Percentiles rank a stretch among this genome's conserved stretches.
phyloP scores from a whole-genome alignment of 2,888 invertebrate genomes.

The Hyppa rectilinea region DNA sequence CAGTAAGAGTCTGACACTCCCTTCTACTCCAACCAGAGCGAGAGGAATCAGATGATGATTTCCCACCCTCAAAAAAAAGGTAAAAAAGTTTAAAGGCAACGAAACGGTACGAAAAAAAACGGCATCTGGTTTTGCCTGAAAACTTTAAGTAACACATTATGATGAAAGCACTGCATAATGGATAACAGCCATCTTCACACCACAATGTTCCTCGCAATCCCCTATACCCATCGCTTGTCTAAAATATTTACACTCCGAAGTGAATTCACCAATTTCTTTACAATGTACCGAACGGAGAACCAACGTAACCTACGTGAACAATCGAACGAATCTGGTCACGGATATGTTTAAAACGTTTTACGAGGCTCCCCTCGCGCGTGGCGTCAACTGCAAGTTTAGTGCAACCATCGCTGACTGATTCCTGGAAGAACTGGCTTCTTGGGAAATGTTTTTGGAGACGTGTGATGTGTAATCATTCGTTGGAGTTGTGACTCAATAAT shows the following conservation, averaged over 20 bases:
- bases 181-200: not conserved
- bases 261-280: conserved; percentile 31
- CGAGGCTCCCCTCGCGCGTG: conserved; percentile 30
- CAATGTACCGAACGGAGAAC: conserved; percentile 16
- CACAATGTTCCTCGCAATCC: not conserved
- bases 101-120: not conserved
- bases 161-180: not conserved
- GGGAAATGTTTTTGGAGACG: conserved; percentile 5
- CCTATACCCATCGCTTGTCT: not conserved
- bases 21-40: too few relatives aligned
- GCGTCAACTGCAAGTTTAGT: conserved; percentile 35
- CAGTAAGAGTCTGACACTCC: too few relatives aligned
- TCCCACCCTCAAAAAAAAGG: too few relatives aligned
- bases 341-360: conserved; percentile 56
- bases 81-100: too few relatives aligned
- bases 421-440: conserved; percentile 22
- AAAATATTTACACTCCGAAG: conserved; percentile 26
- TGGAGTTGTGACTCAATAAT: not conserved
- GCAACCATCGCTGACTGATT: conserved; percentile 33
- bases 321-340: conserved; percentile 45
- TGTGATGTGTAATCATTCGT: conserved; percentile 1
- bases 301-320: conserved; percentile 28
- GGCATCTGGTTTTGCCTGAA: not conserved
- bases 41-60: too few relatives aligned
- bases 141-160: not conserved